Conservation (phyloP, 2,113 vertebrate species). For the Laterallus jamaicensis region DNA sequence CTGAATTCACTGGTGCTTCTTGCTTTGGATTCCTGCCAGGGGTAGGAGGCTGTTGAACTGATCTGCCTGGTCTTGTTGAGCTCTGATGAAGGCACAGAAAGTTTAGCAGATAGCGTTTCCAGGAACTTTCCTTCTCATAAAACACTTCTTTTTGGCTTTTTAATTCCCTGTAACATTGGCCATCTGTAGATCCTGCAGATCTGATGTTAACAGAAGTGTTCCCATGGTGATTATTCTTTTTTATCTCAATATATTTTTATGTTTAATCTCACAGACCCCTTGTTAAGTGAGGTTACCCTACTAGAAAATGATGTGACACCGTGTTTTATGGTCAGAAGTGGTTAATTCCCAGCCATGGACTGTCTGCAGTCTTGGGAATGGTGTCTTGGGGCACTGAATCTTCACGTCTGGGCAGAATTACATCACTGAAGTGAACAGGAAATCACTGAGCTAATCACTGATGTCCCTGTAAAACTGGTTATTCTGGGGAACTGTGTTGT, state of each 20-base stretch:
- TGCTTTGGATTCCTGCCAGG: neutral
- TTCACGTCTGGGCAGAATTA: neutral
- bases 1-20: neutral
- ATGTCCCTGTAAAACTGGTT: constrained; percentile 6
- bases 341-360: neutral
- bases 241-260: neutral
- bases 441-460: neutral
- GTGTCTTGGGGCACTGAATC: neutral
- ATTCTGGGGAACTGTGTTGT: neutral
- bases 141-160: neutral
- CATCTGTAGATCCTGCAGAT: neutral
- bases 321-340: neutral
- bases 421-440: neutral
- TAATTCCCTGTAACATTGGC: neutral
- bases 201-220: neutral
- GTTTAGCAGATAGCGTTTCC: neutral
- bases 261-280: neutral
- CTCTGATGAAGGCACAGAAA: neutral
- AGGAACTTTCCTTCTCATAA: neutral
- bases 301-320: neutral
- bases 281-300: neutral
- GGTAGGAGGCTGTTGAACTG: neutral
- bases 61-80: neutral
- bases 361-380: rapidly evolving
- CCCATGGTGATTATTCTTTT: neutral